Conservation (phyloP, 2,113 vertebrate species). For the Arenaria interpres region DNA sequence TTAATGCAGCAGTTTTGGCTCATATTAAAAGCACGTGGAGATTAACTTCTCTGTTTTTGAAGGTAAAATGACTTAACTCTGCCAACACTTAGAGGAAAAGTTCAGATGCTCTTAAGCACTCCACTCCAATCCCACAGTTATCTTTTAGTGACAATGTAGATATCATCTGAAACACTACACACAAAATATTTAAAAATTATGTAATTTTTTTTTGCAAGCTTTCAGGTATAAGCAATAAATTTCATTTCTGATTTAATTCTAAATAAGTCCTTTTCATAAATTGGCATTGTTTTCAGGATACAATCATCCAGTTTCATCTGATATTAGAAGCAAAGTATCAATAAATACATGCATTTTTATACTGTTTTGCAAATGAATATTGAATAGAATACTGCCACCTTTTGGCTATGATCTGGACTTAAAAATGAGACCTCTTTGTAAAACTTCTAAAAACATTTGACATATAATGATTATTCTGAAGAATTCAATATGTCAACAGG, state of each 20-base stretch:
- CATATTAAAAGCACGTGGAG: slow-evolving; percentile 2
- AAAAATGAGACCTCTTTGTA: slow-evolving; percentile 10
- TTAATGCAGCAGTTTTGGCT: neutral
- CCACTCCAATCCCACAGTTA: neutral
- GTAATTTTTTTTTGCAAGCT: neutral
- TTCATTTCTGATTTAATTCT: neutral
- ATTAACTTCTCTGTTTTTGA: slow-evolving; percentile 13
- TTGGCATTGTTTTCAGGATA: neutral
- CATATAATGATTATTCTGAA: neutral
- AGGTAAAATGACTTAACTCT: slow-evolving; percentile 14
- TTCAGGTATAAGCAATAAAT: neutral
- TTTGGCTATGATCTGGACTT: slow-evolving; percentile 56
- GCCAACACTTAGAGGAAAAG: neutral
- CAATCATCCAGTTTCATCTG: neutral
- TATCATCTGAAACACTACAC: neutral
- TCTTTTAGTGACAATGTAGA: neutral
- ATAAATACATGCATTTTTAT: slow-evolving; percentile 33
- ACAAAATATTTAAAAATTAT: neutral
- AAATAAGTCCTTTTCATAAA: neutral
- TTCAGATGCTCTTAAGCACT: neutral
- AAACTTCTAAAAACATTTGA: neutral
- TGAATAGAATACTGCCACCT: slow-evolving; percentile 71
- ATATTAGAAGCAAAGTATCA: neutral
- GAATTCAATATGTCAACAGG: neutral
- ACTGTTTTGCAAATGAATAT: slow-evolving; percentile 49